Percentiles rank a stretch among this genome's conserved stretches.
phyloP scores from a whole-genome alignment of 2,113 vertebrate genomes.

The Cynopterus brachyotis region DNA sequence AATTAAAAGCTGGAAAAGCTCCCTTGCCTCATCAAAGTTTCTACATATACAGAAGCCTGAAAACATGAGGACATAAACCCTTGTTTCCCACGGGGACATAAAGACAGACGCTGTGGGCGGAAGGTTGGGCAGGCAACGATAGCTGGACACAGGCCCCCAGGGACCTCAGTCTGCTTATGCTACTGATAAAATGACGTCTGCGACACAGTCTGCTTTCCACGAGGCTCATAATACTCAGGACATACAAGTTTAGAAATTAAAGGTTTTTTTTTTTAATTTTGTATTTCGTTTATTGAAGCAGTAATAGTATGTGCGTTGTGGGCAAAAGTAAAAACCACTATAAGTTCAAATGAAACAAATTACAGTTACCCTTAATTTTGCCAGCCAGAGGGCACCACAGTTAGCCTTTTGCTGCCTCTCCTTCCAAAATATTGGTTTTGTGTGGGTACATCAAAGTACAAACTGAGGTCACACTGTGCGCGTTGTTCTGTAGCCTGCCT shows the following conservation, averaged over 20 bases:
- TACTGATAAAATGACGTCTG: not conserved
- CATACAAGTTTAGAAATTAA: not conserved
- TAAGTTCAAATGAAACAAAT: not conserved
- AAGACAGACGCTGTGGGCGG: not conserved
- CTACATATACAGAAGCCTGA: not conserved
- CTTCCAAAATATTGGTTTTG: not conserved
- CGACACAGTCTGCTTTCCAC: not conserved
- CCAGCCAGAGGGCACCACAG: not conserved
- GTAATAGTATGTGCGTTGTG: not conserved
- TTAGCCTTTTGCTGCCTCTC: not conserved
- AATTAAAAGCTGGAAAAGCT: not conserved
- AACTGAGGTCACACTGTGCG: not conserved
- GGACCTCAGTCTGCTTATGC: not conserved
- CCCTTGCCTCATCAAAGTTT: not conserved
- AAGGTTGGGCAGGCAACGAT: no score
- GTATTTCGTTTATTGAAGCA: not conserved
- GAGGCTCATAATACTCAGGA: not conserved
- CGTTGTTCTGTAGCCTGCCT: not conserved
- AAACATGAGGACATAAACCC: not conserved
- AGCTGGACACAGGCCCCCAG: not conserved
- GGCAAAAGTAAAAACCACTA: not conserved
- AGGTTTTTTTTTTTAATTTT: not conserved
- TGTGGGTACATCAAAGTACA: rapidly evolving
- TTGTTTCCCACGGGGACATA: not conserved
- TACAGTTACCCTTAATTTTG: not conserved